These are phyloP conservation scores for Ferrisia virgata DNA, from an alignment of 2,888 invertebrate genomes.

Conservation along the genomic window DNA sequence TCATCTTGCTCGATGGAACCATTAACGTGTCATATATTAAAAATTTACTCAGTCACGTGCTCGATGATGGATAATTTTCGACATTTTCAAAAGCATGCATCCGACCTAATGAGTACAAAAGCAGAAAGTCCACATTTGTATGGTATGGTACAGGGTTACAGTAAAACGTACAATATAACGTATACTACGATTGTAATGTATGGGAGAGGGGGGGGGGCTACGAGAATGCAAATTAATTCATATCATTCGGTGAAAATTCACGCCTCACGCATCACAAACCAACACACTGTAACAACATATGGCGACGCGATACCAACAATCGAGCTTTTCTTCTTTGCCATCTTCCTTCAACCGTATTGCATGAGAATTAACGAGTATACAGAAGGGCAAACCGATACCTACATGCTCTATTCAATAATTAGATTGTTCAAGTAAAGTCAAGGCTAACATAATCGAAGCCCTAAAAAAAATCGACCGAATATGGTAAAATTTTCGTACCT, in stretches of 20 bases:
- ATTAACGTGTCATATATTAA: neutral
- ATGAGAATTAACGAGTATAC: too few species aligned
- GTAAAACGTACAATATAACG: neutral
- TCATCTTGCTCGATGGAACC: neutral
- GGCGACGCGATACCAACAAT: neutral
- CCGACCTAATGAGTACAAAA: neutral
- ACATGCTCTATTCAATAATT: neutral
- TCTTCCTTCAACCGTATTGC: neutral
- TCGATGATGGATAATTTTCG: neutral
- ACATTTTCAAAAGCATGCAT: neutral
- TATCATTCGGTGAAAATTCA: neutral
- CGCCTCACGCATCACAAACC: neutral
- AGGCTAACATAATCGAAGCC: too few species aligned
- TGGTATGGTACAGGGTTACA: neutral
- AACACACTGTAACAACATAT: neutral
- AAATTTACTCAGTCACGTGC: neutral
- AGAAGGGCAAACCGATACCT: too few species aligned
- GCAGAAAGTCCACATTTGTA: slow-evolving; percentile 1
- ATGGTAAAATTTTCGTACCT: too few species aligned
- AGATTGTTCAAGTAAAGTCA: too few species aligned
- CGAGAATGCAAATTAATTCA: neutral
- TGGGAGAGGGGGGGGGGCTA: too few species aligned
- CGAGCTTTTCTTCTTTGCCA: neutral
- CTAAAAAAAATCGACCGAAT: too few species aligned
- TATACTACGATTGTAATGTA: neutral